These are phyloP conservation scores for Idaea straminata DNA, from an alignment of 2,888 invertebrate genomes.

Conservation along the genomic window DNA sequence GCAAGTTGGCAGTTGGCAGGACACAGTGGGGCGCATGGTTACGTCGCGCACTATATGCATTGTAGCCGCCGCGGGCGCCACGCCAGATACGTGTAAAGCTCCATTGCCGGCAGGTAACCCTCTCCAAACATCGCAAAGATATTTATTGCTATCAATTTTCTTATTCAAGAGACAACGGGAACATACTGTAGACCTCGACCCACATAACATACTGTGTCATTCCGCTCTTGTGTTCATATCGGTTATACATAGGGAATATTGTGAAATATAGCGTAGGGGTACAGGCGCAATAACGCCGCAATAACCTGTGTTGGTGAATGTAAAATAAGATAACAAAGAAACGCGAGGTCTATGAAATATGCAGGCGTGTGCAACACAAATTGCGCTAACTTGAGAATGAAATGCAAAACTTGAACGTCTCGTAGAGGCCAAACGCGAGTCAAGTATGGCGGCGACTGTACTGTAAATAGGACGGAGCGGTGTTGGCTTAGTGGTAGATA, in stretches of 20 bases:
- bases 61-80: constrained; percentile 31
- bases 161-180: constrained; percentile 1
- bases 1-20: constrained; percentile 39
- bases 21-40: constrained; percentile 27
- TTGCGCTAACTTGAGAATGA: constrained; percentile 66
- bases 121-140: constrained; percentile 11
- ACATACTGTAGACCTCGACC: not conserved
- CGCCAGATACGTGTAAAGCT: constrained; percentile 35
- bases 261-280: not conserved
- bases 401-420: constrained; percentile 62
- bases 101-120: constrained; percentile 19
- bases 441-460: constrained; percentile 53
- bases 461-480: constrained; percentile 55
- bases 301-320: constrained; percentile 35
- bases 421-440: constrained; percentile 57
- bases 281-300: constrained; percentile 10
- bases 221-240: too few species aligned
- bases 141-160: constrained; percentile 15
- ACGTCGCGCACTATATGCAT: constrained; percentile 27
- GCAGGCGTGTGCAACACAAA: constrained; percentile 63
- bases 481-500: too few species aligned
- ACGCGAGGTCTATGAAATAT: constrained; percentile 49
- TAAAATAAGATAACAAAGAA: constrained; percentile 49
- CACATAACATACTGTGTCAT: not conserved
- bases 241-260: not conserved